Evolutionary conservation across 2,888 invertebrate species (phyloP).

Genomic region (Chymomyza amoena): DNA sequence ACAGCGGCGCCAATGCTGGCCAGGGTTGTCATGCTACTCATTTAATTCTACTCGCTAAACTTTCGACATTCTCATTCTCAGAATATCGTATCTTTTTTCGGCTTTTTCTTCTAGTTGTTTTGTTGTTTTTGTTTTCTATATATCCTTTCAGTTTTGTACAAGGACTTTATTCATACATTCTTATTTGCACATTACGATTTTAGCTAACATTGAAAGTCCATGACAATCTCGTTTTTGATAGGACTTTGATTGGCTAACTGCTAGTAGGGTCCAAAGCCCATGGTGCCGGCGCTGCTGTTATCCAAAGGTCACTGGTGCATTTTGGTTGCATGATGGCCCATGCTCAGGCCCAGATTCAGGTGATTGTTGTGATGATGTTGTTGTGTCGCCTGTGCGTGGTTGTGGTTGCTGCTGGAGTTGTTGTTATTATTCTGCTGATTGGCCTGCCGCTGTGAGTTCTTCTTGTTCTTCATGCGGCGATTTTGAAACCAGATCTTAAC

Average conservation of each 20-base stretch:
- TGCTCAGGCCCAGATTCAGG: slow-evolving; percentile 78
- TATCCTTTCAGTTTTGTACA: slow-evolving; percentile 23
- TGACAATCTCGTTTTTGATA: slow-evolving; percentile 69
- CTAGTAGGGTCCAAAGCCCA: slow-evolving; percentile 81
- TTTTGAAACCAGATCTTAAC: slow-evolving; percentile 99
- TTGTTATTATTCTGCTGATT: slow-evolving; percentile 91
- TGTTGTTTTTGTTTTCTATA: not conserved
- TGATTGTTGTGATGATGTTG: slow-evolving; percentile 84
- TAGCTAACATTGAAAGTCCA: slow-evolving; percentile 68
- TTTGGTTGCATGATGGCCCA: slow-evolving; percentile 79
- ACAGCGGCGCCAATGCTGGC: slow-evolving; percentile 59
- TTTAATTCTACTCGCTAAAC: slow-evolving; percentile 10
- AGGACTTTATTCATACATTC: too few species aligned
- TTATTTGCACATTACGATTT: slow-evolving; percentile 20
- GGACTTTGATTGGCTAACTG: slow-evolving; percentile 68
- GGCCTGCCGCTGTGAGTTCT: slow-evolving; percentile 93
- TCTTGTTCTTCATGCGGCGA: slow-evolving; percentile 99
- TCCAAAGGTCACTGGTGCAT: slow-evolving; percentile 81
- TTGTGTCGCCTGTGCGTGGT: slow-evolving; percentile 86
- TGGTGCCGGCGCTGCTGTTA: slow-evolving; percentile 85
- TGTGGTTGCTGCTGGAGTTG: slow-evolving; percentile 88
- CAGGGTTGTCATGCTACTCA: not conserved
- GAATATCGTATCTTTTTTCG: not conserved
- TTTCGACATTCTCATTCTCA: slow-evolving; percentile 21
- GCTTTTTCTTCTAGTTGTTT: too few species aligned